phyloP scores from a whole-genome alignment of 2,797 vertebrate species.

The Takifugu ocellatus region DNA sequence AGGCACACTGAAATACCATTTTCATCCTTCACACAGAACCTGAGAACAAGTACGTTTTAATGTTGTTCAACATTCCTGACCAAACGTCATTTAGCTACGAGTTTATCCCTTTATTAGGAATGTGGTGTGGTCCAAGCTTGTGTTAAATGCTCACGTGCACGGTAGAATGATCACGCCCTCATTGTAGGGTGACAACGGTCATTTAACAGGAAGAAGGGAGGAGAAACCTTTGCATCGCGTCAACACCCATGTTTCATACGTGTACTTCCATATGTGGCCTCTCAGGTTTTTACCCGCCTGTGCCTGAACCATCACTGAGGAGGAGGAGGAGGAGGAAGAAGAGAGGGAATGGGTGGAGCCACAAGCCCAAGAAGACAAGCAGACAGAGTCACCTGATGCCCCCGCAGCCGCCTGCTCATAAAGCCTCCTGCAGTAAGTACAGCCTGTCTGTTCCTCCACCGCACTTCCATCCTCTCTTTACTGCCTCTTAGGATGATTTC shows the following conservation, averaged over 20 bases:
- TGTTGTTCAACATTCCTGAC: background rate
- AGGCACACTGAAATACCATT: slow-evolving; percentile 65
- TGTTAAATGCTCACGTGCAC: background rate
- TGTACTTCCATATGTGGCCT: background rate
- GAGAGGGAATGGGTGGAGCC: slow-evolving; percentile 68
- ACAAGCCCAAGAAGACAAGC: slow-evolving; percentile 55
- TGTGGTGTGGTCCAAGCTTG: background rate
- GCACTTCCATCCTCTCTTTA: slow-evolving; percentile 2
- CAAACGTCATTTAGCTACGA: background rate
- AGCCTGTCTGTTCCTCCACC: slow-evolving; percentile 3
- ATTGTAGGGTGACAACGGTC: no score
- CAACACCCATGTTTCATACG: background rate
- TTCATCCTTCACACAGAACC: slow-evolving; percentile 51
- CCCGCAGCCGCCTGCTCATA: slow-evolving; percentile 50
- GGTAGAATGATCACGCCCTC: no score
- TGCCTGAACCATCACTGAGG: slow-evolving; percentile 25
- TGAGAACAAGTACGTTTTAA: slow-evolving; percentile 50
- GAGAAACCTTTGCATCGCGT: background rate
- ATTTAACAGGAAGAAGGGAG: no score
- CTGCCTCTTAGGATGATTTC: no score
- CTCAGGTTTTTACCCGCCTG: slow-evolving; percentile 62
- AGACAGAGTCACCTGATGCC: slow-evolving; percentile 28
- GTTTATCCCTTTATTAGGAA: background rate
- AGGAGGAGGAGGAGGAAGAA: slow-evolving; percentile 65
- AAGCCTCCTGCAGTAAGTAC: slow-evolving; percentile 86